Evolutionary conservation across 2,113 vertebrate species (phyloP).

Genomic region (Melozone crissalis): DNA sequence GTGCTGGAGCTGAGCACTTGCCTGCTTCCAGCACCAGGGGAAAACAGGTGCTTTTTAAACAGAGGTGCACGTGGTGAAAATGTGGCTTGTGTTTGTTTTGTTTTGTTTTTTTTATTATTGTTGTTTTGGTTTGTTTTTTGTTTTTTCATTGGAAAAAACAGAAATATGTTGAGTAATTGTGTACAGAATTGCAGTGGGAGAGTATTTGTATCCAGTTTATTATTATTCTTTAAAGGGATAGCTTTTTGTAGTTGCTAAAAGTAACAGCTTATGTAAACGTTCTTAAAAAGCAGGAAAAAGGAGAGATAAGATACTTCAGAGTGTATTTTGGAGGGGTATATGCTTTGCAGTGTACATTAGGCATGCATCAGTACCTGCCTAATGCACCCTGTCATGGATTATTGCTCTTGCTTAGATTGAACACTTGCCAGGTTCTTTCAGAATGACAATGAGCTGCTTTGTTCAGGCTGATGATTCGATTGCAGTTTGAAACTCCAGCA

Average conservation of each 20-base stretch:
- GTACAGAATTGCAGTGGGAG: neutral
- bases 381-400: conserved; percentile 34
- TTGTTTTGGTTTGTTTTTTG: neutral
- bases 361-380: conserved; percentile 39
- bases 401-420: conserved; percentile 30
- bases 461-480: neutral
- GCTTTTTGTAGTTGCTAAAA: neutral
- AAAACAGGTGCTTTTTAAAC: neutral
- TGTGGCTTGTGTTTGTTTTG: neutral
- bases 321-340: neutral
- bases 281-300: neutral
- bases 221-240: neutral
- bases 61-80: neutral
- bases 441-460: conserved; percentile 33
- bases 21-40: neutral
- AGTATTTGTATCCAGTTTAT: neutral
- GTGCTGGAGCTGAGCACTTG: neutral
- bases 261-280: neutral
- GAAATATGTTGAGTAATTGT: neutral
- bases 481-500: neutral
- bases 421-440: neutral
- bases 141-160: neutral
- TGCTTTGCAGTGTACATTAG: conserved; percentile 6
- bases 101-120: neutral
- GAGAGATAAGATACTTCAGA: neutral